A percentile compares a stretch with the other conserved stretches of the same genome.
Conservation (phyloP, 2,113 vertebrate genomes). For the Atrichornis clamosus region DNA sequence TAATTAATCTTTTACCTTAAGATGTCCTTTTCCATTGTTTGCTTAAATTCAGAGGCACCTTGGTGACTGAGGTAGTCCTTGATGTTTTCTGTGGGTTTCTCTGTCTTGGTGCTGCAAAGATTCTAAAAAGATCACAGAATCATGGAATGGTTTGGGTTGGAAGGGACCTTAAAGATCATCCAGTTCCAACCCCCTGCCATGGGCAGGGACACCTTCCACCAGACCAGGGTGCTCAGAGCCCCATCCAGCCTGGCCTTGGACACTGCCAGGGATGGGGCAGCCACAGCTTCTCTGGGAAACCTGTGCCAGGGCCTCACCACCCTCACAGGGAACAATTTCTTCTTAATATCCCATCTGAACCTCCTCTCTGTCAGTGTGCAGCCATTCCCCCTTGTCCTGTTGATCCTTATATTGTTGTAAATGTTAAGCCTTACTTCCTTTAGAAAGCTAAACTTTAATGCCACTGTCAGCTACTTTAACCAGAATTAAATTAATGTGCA, state of each 20-base stretch:
- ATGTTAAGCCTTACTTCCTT: background rate
- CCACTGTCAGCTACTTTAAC: background rate
- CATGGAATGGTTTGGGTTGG: background rate
- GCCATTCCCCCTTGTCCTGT: background rate
- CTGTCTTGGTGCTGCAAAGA: background rate
- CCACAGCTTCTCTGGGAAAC: background rate
- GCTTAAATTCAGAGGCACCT: background rate
- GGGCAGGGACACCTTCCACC: background rate
- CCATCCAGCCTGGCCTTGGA: background rate
- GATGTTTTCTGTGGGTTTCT: background rate
- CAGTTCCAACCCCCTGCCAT: background rate
- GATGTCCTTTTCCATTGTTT: background rate
- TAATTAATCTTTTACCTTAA: slow-evolving; percentile 13
- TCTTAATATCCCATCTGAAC: background rate
- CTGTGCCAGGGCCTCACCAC: background rate
- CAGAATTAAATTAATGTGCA: background rate
- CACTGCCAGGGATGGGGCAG: background rate
- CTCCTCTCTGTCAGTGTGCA: background rate
- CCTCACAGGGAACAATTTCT: background rate
- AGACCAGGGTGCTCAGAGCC: accelerated
- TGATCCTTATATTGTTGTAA: background rate
- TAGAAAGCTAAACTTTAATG: background rate
- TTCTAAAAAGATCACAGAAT: background rate
- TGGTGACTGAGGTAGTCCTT: background rate
- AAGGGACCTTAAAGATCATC: background rate